Percentiles rank a stretch among this genome's conserved stretches.
Conservation (phyloP, 1,140 invertebrate species). For the Globodera rostochiensis region DNA sequence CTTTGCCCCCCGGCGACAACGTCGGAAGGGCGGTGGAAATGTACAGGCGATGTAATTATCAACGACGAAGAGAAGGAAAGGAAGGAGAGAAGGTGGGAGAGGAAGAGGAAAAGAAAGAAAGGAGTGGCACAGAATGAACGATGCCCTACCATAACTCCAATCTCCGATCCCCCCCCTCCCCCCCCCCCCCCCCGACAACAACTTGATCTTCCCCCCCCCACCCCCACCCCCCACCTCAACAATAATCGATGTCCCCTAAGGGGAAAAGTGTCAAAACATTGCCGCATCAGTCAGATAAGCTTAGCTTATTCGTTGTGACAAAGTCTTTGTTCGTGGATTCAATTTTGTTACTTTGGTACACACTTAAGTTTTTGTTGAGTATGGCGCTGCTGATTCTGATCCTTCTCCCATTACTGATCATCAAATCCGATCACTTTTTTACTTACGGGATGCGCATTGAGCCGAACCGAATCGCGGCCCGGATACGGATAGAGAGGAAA, state of each 20-base stretch:
- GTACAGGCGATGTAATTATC: neutral
- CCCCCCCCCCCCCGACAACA: neutral
- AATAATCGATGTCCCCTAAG: neutral
- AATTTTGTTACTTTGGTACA: no score
- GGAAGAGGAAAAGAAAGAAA: neutral
- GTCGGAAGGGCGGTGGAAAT: neutral
- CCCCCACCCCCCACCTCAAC: neutral
- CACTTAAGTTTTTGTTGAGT: neutral
- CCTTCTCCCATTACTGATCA: neutral
- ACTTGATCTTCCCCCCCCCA: neutral
- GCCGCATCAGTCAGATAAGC: neutral
- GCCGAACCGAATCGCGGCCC: constrained; percentile 61
- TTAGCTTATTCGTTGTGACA: no score
- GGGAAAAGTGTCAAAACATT: neutral
- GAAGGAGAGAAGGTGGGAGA: neutral
- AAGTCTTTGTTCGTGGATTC: no score
- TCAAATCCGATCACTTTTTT: neutral
- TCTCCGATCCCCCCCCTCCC: neutral
- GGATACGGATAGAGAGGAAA: constrained; percentile 55
- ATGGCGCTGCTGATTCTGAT: neutral
- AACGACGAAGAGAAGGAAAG: neutral
- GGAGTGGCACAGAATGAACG: neutral
- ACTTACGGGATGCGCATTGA: constrained; percentile 48
- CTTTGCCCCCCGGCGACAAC: neutral
- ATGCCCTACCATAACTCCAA: neutral